These are phyloP conservation scores for Chouioia cunea DNA, from an alignment of 2,888 invertebrate species.

Conservation along the genomic window DNA sequence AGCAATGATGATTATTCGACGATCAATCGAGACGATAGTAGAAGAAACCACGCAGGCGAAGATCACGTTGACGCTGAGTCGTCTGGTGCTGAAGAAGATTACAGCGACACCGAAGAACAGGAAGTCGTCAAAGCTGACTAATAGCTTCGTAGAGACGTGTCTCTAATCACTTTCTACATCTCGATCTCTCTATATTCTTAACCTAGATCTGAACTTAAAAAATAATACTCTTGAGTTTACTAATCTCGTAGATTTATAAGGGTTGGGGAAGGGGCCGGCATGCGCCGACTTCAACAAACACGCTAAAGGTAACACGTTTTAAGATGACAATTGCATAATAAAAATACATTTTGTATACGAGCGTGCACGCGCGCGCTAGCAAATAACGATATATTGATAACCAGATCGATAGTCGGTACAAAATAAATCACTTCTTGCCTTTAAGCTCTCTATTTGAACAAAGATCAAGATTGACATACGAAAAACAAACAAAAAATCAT, in stretches of 20 bases:
- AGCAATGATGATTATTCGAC: constrained; percentile 64
- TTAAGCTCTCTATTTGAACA: constrained; percentile 65
- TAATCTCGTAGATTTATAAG: constrained; percentile 60
- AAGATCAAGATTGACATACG: constrained; percentile 40
- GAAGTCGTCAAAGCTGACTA: constrained; percentile 62
- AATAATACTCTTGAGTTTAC: constrained; percentile 66
- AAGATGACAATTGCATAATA: neutral
- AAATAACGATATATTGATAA: constrained; percentile 43
- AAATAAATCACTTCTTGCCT: constrained; percentile 68
- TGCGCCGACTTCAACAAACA: constrained; percentile 27
- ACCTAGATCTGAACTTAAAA: constrained; percentile 55
- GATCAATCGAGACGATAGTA: constrained; percentile 63
- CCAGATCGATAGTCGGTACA: constrained; percentile 66
- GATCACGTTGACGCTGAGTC: constrained; percentile 62
- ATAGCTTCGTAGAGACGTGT: constrained; percentile 37
- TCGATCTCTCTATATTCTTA: too few relatives aligned
- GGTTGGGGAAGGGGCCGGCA: constrained; percentile 26
- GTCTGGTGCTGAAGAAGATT: constrained; percentile 64
- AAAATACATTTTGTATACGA: constrained; percentile 46
- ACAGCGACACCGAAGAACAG: constrained; percentile 65
- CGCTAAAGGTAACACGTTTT: too few relatives aligned
- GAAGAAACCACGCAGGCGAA: constrained; percentile 59
- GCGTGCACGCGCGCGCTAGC: too few relatives aligned
- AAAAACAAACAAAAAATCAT: constrained; percentile 52
- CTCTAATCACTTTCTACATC: too few relatives aligned